Conservation (phyloP, 2,888 invertebrate genomes). For the Dorcus parallelipipedus region DNA sequence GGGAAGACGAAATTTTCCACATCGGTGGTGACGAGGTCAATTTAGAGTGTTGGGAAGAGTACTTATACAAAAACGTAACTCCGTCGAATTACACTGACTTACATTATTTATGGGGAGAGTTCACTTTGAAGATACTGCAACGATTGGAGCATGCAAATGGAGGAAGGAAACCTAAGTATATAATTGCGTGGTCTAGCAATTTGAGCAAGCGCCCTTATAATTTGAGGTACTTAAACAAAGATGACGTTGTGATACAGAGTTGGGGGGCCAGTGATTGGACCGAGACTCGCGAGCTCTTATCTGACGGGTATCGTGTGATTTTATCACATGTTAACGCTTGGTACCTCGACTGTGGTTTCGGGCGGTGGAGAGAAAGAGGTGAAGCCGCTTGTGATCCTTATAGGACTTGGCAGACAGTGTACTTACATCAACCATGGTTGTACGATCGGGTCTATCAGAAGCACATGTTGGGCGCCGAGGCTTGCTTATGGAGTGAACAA, state of each 20-base stretch:
- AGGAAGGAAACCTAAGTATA: conserved; percentile 54
- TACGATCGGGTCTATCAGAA: conserved; percentile 38
- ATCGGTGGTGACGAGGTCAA: conserved; percentile 83
- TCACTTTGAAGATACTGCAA: conserved; percentile 63
- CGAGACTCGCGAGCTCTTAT: conserved; percentile 71
- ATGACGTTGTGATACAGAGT: conserved; percentile 65
- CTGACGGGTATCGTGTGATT: conserved; percentile 74
- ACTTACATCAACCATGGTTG: conserved; percentile 76
- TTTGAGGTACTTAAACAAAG: conserved; percentile 46
- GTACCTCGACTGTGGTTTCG: conserved; percentile 87
- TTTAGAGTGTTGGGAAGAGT: conserved; percentile 72
- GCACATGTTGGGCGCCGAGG: conserved; percentile 70
- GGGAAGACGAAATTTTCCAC: conserved; percentile 76
- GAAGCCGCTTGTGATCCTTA: conserved; percentile 86
- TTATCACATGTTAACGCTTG: conserved; percentile 84
- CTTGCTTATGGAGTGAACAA: conserved; percentile 84
- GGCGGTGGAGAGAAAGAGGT: conserved; percentile 78
- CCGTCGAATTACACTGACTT: conserved; percentile 66
- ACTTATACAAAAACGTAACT: conserved; percentile 39
- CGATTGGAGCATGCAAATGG: conserved; percentile 62
- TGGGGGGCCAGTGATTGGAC: conserved; percentile 83
- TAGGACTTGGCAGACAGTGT: conserved; percentile 82
- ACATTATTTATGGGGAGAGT: conserved; percentile 76
- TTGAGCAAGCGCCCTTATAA: conserved; percentile 71
- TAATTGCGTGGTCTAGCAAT: conserved; percentile 74